Percentiles rank a stretch among this genome's conserved stretches.
Conservation (phyloP, 1,140 invertebrate species). For the Camponotus vicinus region DNA sequence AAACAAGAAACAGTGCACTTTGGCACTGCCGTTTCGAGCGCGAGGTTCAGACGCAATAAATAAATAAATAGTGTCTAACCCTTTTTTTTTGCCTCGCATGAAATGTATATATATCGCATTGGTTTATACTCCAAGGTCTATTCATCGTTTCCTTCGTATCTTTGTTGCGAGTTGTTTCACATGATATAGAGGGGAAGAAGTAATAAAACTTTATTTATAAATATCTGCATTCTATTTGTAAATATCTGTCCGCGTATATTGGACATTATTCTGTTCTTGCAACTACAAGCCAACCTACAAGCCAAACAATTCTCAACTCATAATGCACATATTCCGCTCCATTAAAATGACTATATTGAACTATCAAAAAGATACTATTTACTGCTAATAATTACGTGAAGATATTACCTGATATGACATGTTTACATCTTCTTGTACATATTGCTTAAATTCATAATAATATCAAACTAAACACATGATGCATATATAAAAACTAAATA, state of each 20-base stretch:
- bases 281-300: neutral
- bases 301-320: neutral
- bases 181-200: neutral
- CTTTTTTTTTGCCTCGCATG: neutral
- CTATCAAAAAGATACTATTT: neutral
- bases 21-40: slow-evolving; percentile 7
- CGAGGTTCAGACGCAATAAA: slow-evolving; percentile 58
- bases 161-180: slow-evolving; percentile 27
- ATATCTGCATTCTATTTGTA: slow-evolving; percentile 20
- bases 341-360: neutral
- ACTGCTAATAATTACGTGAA: neutral
- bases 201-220: slow-evolving; percentile 21
- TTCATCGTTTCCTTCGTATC: slow-evolving; percentile 52
- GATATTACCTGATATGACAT: neutral
- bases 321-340: neutral
- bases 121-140: slow-evolving; percentile 52
- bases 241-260: neutral
- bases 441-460: neutral
- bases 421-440: neutral
- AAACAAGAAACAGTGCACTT: slow-evolving; percentile 34
- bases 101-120: slow-evolving; percentile 16
- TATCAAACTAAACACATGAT: neutral
- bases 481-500: neutral
- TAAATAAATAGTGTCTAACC: slow-evolving; percentile 61
- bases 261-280: neutral